These are phyloP conservation scores for Tribolium castaneum DNA, from an alignment of 1,140 invertebrate genomes.

Conservation along the genomic window DNA sequence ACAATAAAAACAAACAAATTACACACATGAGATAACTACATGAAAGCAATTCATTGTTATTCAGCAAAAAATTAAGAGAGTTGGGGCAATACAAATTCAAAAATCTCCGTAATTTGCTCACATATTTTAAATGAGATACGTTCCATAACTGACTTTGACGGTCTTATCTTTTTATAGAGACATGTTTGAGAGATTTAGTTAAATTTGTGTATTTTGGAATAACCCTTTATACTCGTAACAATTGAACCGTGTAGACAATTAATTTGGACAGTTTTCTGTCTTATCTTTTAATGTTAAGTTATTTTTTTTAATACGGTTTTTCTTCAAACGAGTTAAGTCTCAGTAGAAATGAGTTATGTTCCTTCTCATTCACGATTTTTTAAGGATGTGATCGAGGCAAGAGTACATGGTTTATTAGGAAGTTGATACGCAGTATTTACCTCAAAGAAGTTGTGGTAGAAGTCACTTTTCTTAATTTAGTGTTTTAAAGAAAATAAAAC, in stretches of 20 bases:
- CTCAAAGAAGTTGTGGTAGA: no score
- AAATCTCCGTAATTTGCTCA: neutral
- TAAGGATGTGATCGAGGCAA: no score
- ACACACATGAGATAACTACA: neutral
- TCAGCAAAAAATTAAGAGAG: neutral
- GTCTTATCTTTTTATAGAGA: neutral
- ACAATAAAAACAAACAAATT: neutral
- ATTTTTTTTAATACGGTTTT: no score
- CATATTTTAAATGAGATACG: neutral
- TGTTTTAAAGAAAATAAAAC: no score
- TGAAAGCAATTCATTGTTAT: constrained; percentile 14
- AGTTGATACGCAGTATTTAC: no score
- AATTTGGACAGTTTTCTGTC: neutral
- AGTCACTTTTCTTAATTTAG: no score
- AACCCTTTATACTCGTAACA: no score
- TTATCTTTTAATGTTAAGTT: no score
- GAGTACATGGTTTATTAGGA: no score
- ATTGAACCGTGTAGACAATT: neutral
- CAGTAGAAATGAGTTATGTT: no score
- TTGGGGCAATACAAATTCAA: neutral
- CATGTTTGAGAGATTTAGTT: neutral
- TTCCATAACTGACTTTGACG: neutral
- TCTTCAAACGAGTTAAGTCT: no score
- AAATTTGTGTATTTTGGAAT: neutral
- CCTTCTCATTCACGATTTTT: no score